phyloP scores from a whole-genome alignment of 1,140 invertebrate genomes.

The Wiebesia pumilae region DNA sequence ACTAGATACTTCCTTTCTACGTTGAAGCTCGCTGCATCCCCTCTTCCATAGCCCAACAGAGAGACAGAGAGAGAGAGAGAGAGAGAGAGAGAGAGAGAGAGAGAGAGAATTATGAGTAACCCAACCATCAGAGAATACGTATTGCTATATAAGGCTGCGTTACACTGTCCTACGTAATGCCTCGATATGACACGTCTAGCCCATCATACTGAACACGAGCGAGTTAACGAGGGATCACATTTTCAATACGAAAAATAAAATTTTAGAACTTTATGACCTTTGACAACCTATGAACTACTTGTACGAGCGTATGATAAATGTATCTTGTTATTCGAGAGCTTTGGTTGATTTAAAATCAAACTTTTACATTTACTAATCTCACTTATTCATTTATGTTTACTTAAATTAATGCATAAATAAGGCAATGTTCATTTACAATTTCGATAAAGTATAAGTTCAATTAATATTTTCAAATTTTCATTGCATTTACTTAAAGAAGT shows the following conservation, averaged over 20 bases:
- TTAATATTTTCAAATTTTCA: neutral
- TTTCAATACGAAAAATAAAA: neutral
- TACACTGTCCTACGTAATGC: neutral
- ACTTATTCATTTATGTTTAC: neutral
- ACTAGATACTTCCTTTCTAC: conserved; percentile 52
- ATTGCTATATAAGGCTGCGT: conserved; percentile 56
- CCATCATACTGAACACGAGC: neutral
- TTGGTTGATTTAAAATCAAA: no score
- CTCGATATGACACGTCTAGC: neutral
- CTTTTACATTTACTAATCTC: neutral
- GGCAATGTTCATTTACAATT: neutral
- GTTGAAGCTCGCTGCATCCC: conserved; percentile 1
- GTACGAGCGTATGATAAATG: no score
- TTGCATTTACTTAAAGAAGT: neutral
- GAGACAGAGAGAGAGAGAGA: conserved; percentile 17
- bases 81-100: conserved; percentile 21
- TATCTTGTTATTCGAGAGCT: no score
- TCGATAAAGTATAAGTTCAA: neutral
- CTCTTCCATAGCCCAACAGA: conserved; percentile 54
- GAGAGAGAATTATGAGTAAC: conserved; percentile 50
- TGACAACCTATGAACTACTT: neutral
- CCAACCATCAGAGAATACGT: conserved; percentile 55
- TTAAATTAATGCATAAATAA: neutral
- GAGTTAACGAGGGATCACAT: neutral
- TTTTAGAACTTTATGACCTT: neutral